Percentiles rank a stretch among this genome's conserved stretches.
phyloP scores from a whole-genome alignment of 2,113 vertebrate genomes.

The Corydoras sp. region DNA sequence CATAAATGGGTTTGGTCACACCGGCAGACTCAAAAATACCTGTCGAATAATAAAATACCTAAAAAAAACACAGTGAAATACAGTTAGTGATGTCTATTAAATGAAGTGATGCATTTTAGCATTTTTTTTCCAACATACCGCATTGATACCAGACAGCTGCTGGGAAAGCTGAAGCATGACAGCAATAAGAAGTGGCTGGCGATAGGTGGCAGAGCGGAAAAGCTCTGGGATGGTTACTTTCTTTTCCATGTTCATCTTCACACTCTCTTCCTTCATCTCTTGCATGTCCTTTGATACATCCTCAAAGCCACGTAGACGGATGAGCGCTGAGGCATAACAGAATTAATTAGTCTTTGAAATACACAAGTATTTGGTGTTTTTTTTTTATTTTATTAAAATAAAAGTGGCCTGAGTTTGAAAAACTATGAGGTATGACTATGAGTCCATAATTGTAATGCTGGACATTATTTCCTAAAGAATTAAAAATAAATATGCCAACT shows the following conservation, averaged over 20 bases:
- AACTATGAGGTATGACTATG: too few species aligned
- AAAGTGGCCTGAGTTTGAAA: too few species aligned
- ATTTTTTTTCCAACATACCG: slow-evolving; percentile 72
- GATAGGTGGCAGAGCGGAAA: slow-evolving; percentile 72
- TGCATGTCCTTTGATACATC: slow-evolving; percentile 81
- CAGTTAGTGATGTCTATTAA: too few species aligned
- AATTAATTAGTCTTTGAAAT: background rate
- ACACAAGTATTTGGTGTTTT: too few species aligned
- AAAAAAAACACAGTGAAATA: slow-evolving; percentile 1
- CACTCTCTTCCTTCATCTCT: slow-evolving; percentile 94
- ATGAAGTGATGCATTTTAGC: background rate
- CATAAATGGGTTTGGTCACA: slow-evolving; percentile 79
- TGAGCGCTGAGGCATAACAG: slow-evolving; percentile 66
- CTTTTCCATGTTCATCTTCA: slow-evolving; percentile 84
- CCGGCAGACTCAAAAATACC: slow-evolving; percentile 83
- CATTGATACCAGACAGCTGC: slow-evolving; percentile 95
- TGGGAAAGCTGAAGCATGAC: slow-evolving; percentile 90
- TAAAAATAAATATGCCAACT: too few species aligned
- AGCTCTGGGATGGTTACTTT: slow-evolving; percentile 81
- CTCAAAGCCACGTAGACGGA: slow-evolving; percentile 74
- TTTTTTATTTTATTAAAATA: too few species aligned
- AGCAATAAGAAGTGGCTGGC: slow-evolving; percentile 82
- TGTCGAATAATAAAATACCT: slow-evolving; percentile 97
- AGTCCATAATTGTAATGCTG: too few species aligned
- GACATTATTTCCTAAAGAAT: too few species aligned